A percentile compares a stretch with the other conserved stretches of the same genome.
Conservation (phyloP, 2,113 vertebrate species). For the Apteryx owenii region DNA sequence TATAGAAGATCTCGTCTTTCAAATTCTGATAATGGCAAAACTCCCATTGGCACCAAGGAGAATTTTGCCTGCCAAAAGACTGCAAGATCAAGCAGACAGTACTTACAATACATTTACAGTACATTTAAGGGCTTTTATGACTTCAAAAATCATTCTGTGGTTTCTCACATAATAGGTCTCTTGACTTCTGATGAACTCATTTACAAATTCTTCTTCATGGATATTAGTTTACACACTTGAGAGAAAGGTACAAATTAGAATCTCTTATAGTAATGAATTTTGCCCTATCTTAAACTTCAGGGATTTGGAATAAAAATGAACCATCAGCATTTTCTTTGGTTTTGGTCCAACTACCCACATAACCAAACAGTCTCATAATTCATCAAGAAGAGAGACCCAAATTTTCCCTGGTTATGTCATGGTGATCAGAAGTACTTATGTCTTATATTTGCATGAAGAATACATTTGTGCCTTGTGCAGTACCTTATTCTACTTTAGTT, state of each 20-base stretch:
- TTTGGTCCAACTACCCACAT: not conserved
- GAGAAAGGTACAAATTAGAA: not conserved
- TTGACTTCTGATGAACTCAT: constrained; percentile 12
- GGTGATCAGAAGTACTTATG: not conserved
- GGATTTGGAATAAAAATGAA: not conserved
- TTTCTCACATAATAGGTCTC: constrained; percentile 3
- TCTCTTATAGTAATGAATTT: not conserved
- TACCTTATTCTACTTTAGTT: not conserved
- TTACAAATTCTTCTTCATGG: not conserved
- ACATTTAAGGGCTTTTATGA: constrained; percentile 4
- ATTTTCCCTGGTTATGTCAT: not conserved
- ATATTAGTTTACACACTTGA: constrained; percentile 18
- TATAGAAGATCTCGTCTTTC: not conserved
- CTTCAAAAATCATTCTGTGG: not conserved
- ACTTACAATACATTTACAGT: constrained; percentile 28
- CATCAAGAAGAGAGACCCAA: not conserved
- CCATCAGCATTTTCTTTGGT: not conserved
- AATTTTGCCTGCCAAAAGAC: constrained; percentile 25
- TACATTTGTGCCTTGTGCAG: not conserved
- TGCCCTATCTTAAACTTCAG: not conserved
- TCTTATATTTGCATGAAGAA: not conserved
- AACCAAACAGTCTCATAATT: not conserved
- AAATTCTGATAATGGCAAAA: constrained; percentile 25
- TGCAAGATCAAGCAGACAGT: not conserved
- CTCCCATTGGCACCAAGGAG: constrained; percentile 14